Conservation (phyloP, 2,797 vertebrate genomes). For the Syndactyla subalaris region DNA sequence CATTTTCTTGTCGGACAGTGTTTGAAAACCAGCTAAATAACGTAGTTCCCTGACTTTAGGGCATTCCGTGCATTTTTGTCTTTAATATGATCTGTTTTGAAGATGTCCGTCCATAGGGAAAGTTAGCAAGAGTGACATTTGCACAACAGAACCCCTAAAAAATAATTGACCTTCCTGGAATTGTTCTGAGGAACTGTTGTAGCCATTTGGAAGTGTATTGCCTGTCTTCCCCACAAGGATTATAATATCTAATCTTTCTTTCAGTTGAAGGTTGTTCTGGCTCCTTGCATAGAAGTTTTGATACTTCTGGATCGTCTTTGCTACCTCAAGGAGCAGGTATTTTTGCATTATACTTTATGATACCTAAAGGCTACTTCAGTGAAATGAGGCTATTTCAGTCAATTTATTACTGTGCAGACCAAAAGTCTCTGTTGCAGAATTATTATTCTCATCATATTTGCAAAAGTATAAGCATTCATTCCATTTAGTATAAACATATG, state of each 20-base stretch:
- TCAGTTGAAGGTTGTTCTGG: slow-evolving; percentile 92
- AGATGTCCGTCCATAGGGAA: slow-evolving; percentile 15
- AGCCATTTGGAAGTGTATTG: neutral
- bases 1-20: slow-evolving; percentile 55
- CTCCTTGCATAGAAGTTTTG: slow-evolving; percentile 93
- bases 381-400: slow-evolving; percentile 34
- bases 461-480: slow-evolving; percentile 54
- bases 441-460: slow-evolving; percentile 67
- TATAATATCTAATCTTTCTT: slow-evolving; percentile 62
- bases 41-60: slow-evolving; percentile 4
- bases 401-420: slow-evolving; percentile 24
- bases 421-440: slow-evolving; percentile 33
- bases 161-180: neutral
- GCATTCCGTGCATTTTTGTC: slow-evolving; percentile 44
- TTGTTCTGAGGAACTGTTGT: slow-evolving; percentile 11
- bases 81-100: slow-evolving; percentile 51
- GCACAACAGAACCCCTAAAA: neutral
- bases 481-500: slow-evolving; percentile 68
- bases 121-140: slow-evolving; percentile 4
- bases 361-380: slow-evolving; percentile 38
- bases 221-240: neutral
- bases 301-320: slow-evolving; percentile 95
- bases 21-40: slow-evolving; percentile 46
- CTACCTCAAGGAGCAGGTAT: slow-evolving; percentile 96
- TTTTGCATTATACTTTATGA: slow-evolving; percentile 49